Percentiles rank a stretch among this genome's conserved stretches.
Evolutionary conservation across 2,888 invertebrate genomes (phyloP).

Genomic region (Isoperla grammatica): DNA sequence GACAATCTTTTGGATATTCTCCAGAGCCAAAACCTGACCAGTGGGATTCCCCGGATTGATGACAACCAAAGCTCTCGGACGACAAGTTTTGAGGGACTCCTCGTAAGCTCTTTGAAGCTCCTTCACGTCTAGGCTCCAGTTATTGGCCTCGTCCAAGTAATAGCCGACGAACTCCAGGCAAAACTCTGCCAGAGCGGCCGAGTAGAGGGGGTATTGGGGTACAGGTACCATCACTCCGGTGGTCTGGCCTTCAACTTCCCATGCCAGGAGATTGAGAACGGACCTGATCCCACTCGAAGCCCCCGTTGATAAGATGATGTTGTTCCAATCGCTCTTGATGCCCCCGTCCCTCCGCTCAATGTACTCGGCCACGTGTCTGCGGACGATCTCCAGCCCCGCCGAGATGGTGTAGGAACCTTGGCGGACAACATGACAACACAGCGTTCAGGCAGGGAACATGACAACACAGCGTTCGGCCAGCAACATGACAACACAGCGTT

Average conservation of each 20-base stretch:
- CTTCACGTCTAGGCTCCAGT: slow-evolving; percentile 74
- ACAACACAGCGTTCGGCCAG: too few species aligned
- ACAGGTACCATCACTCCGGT: slow-evolving; percentile 94
- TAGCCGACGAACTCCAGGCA: slow-evolving; percentile 51
- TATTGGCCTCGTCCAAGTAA: slow-evolving; percentile 79
- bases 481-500: too few species aligned
- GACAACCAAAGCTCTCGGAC: slow-evolving; percentile 81
- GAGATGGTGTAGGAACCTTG: slow-evolving; percentile 91
- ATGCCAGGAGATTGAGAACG: slow-evolving; percentile 66
- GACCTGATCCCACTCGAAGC: slow-evolving; percentile 92
- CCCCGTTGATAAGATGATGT: slow-evolving; percentile 80
- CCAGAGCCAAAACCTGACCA: slow-evolving; percentile 78
- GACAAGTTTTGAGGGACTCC: slow-evolving; percentile 55
- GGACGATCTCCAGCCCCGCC: slow-evolving; percentile 82
- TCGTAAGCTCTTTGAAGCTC: slow-evolving; percentile 74
- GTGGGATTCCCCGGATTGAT: slow-evolving; percentile 99
- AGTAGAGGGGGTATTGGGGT: slow-evolving; percentile 97
- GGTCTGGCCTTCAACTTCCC: slow-evolving; percentile 49
- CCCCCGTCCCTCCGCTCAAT: slow-evolving; percentile 79
- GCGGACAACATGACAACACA: too few species aligned
- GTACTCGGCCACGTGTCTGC: slow-evolving; percentile 81
- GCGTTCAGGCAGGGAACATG: too few species aligned
- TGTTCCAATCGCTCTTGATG: slow-evolving; percentile 62
- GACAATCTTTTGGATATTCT: slow-evolving; percentile 88
- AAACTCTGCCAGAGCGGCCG: slow-evolving; percentile 90